Base-by-base conservation (phyloP, 2,797 vertebrate genomes). In the Falco concolor region DNA sequence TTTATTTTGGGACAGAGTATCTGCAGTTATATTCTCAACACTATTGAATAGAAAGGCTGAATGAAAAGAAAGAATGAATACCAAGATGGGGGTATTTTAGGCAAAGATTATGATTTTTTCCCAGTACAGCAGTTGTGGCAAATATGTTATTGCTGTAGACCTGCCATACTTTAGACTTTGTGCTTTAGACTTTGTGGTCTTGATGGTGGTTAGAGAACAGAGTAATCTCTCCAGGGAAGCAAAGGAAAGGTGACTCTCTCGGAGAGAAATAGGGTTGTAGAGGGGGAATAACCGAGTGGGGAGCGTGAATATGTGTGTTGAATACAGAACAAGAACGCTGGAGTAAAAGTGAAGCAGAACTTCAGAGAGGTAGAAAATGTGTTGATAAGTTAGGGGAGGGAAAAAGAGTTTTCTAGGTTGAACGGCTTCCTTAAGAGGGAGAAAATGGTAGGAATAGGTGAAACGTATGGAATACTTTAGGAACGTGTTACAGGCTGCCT, bases 381-480 rank as follows among this genome's bases (percentile, higher is more conserved):
- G 27, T 40, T 69, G 42, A 28, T 21, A 47, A 23, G 28, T 57
- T 54, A 70, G 13, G 16, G 19, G 50, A 90, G 4, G 10, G 32
- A 45, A 63, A 27, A 90, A 60, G 9, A 15, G 6, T 36, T 54
- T 54, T 44, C 15, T 13, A 13, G 25, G 32, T 24, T 28, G 63
- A 83, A 50, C 45, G 18, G 3, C 22, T 65, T 36, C 14, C 30
- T n/a, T 44, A 49, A 74, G 19, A 54, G 30, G 12, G 17, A 45
- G 23, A 23, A 59, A 67, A 23, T 1, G 2, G 11, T 27, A 52
- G 56, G 69, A 80, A 19, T 17, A 40, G 56, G 21, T 40, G 27
- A 90, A 74, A 78, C 0, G 0, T 1, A 1, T 47, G 60, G 60
- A 56, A 47, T 0, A 0, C 9, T 74, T 73, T 13, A 38, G 47